phyloP scores from a whole-genome alignment of 2,888 invertebrate species.

The Dicranocentrus wangi region DNA sequence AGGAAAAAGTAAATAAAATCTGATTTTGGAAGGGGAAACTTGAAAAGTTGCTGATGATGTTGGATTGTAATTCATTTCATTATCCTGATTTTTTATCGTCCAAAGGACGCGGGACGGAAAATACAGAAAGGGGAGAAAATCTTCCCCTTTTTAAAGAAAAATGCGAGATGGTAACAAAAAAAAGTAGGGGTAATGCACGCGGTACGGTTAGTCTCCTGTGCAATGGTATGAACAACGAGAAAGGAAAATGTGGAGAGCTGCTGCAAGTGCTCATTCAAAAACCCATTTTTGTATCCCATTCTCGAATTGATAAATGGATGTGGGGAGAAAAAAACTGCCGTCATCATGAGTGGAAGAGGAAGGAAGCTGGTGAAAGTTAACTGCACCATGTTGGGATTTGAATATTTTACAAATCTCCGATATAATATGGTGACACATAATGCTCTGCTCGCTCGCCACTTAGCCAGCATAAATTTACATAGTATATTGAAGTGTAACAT shows the following conservation, averaged over 20 bases:
- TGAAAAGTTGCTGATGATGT: slow-evolving; percentile 16
- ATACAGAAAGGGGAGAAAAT: not conserved
- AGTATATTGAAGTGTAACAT: slow-evolving; percentile 24
- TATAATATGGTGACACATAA: slow-evolving; percentile 1
- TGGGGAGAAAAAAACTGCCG: not conserved
- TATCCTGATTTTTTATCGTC: slow-evolving; percentile 4
- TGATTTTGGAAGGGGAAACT: not conserved
- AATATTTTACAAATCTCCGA: slow-evolving; percentile 1
- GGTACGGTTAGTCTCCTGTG: too few relatives aligned
- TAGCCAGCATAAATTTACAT: slow-evolving; percentile 21
- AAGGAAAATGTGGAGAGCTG: not conserved
- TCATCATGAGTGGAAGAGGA: not conserved
- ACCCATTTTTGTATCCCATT: not conserved
- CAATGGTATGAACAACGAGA: too few relatives aligned
- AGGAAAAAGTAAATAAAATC: not conserved
- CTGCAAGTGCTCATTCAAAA: slow-evolving; percentile 9
- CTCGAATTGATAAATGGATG: slow-evolving; percentile 3
- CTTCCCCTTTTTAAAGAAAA: not conserved
- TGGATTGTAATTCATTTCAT: slow-evolving; percentile 32
- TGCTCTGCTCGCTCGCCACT: not conserved
- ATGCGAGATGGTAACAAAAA: not conserved
- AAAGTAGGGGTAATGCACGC: not conserved
- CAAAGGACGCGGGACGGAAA: not conserved
- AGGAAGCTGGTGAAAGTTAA: not conserved
- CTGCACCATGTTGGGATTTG: slow-evolving; percentile 8